Conservation (phyloP, 2,888 invertebrate genomes). For the Mayetiola destructor region DNA sequence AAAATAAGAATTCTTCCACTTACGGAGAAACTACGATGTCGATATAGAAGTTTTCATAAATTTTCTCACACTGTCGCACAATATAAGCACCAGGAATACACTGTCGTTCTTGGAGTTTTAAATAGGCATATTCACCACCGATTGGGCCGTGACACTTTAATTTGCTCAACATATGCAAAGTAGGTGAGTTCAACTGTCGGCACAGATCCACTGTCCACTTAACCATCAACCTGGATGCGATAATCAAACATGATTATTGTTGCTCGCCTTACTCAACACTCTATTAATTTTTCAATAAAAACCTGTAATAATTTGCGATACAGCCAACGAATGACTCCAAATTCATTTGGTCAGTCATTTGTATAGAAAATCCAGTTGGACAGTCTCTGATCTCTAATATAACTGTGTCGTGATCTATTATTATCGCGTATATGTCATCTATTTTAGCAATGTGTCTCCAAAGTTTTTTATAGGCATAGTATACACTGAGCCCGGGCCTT, state of each 20-base stretch:
- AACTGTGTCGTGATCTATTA: slow-evolving; percentile 56
- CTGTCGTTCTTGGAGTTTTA: slow-evolving; percentile 64
- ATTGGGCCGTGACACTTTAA: slow-evolving; percentile 82
- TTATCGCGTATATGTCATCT: slow-evolving; percentile 71
- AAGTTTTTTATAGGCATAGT: slow-evolving; percentile 48
- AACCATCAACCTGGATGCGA: slow-evolving; percentile 51
- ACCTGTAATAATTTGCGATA: slow-evolving; percentile 74
- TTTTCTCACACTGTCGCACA: slow-evolving; percentile 64
- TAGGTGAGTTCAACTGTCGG: slow-evolving; percentile 65
- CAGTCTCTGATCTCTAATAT: slow-evolving; percentile 51
- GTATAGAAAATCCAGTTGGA: slow-evolving; percentile 29
- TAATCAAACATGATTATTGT: too few relatives aligned
- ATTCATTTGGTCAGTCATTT: slow-evolving; percentile 26
- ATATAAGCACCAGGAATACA: slow-evolving; percentile 68
- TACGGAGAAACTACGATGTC: slow-evolving; percentile 67
- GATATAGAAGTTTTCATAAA: slow-evolving; percentile 64
- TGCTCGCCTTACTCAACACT: too few relatives aligned
- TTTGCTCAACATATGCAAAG: slow-evolving; percentile 52
- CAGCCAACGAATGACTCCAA: slow-evolving; percentile 67
- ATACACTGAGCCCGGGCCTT: slow-evolving; percentile 52
- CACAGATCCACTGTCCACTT: slow-evolving; percentile 89
- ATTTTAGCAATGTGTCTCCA: slow-evolving; percentile 63
- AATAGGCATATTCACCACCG: slow-evolving; percentile 71
- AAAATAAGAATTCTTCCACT: slow-evolving; percentile 18
- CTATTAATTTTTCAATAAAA: slow-evolving; percentile 21